Evolutionary conservation across 2,888 invertebrate species (phyloP), one percentile per base, ranked within the genome.

Genomic region (Parasteatoda lunata): DNA sequence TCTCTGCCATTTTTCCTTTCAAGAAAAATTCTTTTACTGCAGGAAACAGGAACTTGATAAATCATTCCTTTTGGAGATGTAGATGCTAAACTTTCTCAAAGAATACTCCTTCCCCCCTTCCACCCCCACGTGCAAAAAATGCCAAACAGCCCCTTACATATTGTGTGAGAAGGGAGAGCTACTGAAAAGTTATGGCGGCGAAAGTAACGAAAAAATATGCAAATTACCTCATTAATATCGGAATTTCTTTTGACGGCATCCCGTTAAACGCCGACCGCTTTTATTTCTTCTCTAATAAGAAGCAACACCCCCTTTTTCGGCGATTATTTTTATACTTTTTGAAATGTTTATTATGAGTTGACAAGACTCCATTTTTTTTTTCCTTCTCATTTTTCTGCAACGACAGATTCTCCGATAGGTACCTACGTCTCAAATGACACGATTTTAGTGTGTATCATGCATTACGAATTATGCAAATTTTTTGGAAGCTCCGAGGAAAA

Each of bases 381-480:
- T 4, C 15, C 4, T 15, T n/a, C n/a, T n/a, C n/a, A n/a, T n/a
- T n/a, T 48, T 4, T 70, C n/a, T 5, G 51, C n/a, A 72, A 15
- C 51, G 51, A 30, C 51, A 59, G 9, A 8, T n/a, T 13, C 5
- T 0, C 3, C 51, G 1, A 5, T 72, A 30, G 30, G 30, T 72
- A 72, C 72, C 72, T 52, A 30, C 49, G 51, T 7, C 49, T 51
- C 72, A 7, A 72, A 51, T 72, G 72, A 72, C 72, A 52, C 51
- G 15, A 59, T 59, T 59, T 59, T 52, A 30, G 51, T 5, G 9
- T 51, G 15, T 9, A 72, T 72, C 72, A 30, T 30, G 49, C 52
- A 72, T 72, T 49, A 52, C 51, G 30, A 51, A 72, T 52, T 72
- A 72, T 72, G 72, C 52, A 72, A 72, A 72, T 52, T 52, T 59